A percentile compares a stretch with the other conserved stretches of the same genome.
Conservation (phyloP, 1,140 invertebrate species). For the Cyclina sinensis region DNA sequence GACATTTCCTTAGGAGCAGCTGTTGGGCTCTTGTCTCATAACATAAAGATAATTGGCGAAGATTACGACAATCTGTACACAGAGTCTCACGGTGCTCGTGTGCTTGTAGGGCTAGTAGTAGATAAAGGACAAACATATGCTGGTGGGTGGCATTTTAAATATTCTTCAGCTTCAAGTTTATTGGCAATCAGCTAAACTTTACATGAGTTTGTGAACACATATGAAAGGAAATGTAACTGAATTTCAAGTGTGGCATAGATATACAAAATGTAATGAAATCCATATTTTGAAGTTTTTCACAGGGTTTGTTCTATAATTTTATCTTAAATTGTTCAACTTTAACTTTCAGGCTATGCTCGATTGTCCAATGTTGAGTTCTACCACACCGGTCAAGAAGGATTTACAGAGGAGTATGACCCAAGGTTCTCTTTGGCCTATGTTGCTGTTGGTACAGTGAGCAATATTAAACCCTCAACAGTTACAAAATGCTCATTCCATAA, state of each 20-base stretch:
- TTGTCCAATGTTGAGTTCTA: constrained; percentile 80
- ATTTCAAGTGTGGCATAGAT: too few species aligned
- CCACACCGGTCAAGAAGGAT: constrained; percentile 82
- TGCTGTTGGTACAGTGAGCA: constrained; percentile 65
- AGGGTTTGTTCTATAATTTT: too few species aligned
- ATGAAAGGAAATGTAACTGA: too few species aligned
- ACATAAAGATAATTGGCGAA: constrained; percentile 83
- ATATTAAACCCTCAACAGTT: constrained; percentile 72
- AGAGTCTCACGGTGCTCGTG: constrained; percentile 83
- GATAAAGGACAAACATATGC: constrained; percentile 20
- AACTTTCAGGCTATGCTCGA: constrained; percentile 76
- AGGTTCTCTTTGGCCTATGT: constrained; percentile 81
- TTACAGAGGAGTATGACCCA: constrained; percentile 74
- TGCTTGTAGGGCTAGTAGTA: constrained; percentile 76
- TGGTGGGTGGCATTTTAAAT: constrained; percentile 25
- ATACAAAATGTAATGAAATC: too few species aligned
- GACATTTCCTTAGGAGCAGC: constrained; percentile 76
- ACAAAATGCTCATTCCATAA: constrained; percentile 78
- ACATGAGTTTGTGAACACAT: too few species aligned
- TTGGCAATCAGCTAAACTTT: too few species aligned
- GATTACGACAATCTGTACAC: constrained; percentile 74
- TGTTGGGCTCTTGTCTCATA: constrained; percentile 83
- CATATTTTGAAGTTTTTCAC: too few species aligned
- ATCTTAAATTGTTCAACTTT: background rate
- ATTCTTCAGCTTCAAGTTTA: too few species aligned